Conservation (phyloP, 1,140 invertebrate species). For the Plutomurus gul region DNA sequence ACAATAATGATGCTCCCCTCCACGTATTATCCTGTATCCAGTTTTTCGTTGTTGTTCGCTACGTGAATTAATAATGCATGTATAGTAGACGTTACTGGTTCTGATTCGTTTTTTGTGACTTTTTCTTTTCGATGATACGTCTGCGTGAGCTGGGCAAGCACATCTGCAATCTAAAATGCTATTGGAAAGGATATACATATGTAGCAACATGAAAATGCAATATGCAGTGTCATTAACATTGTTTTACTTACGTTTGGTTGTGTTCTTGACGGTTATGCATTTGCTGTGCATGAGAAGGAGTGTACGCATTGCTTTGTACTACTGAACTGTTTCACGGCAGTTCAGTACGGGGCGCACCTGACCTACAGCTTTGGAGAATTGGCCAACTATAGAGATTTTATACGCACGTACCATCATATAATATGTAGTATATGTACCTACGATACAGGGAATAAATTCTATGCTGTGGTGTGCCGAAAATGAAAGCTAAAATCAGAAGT, state of each 20-base stretch:
- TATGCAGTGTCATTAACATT: not conserved
- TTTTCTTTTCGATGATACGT: not conserved
- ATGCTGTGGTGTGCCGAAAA: not conserved
- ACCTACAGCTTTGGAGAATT: not conserved
- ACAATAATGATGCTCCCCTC: too few relatives aligned
- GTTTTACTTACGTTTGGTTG: too few relatives aligned
- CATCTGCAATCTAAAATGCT: not conserved
- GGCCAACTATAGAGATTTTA: too few relatives aligned
- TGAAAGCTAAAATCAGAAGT: not conserved
- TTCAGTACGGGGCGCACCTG: not conserved
- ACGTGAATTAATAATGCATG: slow-evolving; percentile 10
- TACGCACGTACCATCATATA: too few relatives aligned
- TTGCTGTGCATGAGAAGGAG: not conserved
- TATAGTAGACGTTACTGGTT: slow-evolving; percentile 1
- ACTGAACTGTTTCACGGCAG: not conserved
- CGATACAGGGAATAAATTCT: too few relatives aligned
- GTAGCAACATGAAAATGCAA: not conserved
- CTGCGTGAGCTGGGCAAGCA: not conserved
- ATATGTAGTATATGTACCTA: too few relatives aligned
- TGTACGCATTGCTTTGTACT: not conserved
- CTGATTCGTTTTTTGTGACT: not conserved
- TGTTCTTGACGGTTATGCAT: not conserved
- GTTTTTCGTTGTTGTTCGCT: slow-evolving; percentile 18
- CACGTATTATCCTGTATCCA: not conserved
- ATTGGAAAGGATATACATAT: not conserved